Base-by-base conservation (phyloP, 2,888 invertebrate genomes). In the Sarcophaga caerulescens region DNA sequence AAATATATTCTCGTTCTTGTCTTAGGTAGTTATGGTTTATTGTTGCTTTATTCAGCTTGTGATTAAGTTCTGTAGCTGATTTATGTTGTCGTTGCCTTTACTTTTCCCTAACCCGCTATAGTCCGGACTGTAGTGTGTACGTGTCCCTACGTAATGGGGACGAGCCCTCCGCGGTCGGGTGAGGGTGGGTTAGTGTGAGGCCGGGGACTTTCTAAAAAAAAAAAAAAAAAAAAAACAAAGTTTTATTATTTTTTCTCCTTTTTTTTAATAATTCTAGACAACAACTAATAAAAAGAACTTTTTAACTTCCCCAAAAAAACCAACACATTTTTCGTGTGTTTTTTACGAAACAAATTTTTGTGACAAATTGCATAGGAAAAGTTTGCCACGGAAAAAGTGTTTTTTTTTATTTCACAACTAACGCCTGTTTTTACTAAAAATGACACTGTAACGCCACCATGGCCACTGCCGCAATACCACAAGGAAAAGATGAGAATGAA, bases 281-380 rank as follows among this genome's bases (percentile, higher is more conserved):
- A 52, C 52, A 59, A 70, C 12, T 14, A 57, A 12, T 35, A 19
- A 59, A 17, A 23, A 17, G 14, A 74, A 62, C 23, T 47, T 62
- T 23, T 63, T 45, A 8, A 2, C 63, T 63, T 1, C 47, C n/a
- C 14, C 10, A 2, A 62, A 63, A 63, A 63, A 65, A 57, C 11
- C 2, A 57, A 35, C 57, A 52, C 17, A 17, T 14, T 52, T 52
- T 17, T 52, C 1, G 17, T 17, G 12, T n/a, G 4, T 25, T 52
- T 65, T 57, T 57, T 35, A 35, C 52, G 35, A 65, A 66, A 76
- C 59, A 76, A 76, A 66, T 76, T 52, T 76, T 69, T 66, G 8
- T 71, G 76, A 76, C 76, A 76, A 76, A 76, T 76, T 76, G 76
- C 66, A 66, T 35, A 75, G 17, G 52, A 52, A 71, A 65, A 75